Evolutionary conservation across 1,140 invertebrate genomes (phyloP), one percentile per base, ranked within the genome.

Genomic region (Tribolium castaneum): DNA sequence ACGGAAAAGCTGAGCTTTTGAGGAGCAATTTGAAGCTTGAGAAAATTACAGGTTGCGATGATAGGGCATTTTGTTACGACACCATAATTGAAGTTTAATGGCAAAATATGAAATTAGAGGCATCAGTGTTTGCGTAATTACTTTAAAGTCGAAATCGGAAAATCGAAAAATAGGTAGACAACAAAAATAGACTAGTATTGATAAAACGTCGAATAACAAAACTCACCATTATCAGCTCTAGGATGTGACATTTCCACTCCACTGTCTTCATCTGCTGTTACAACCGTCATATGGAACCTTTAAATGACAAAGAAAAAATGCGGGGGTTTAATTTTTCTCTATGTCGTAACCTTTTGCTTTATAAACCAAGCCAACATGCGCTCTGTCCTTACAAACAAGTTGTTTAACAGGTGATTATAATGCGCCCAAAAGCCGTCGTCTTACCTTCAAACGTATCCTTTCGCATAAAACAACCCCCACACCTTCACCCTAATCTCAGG

Each of bases 221-320:
- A 56, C 72, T 59, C 13, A 75, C 72, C 72, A 75, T 82, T 82
- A 62, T 83, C 82, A 39, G 80, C 72, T 70, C 80, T 54, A 50
- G 72, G 71, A 70, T 82, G 80, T 71, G 72, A 78, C 82, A 83
- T 83, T 62, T 82, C 82, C 73, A 82, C 81, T 50, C 82, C 80
- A 71, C 80, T 82, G 59, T 81, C 82, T 80, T 83, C 82, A 83
- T 83, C 81, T 80, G 77, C 54, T 34, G 75, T 79, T 81, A 82
- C 75, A 14, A 81, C 77, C 56, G 81, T 82, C 82, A 83, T 83
- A 72, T 49, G 59, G 72, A 54, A 75, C 16, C 72, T 52, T 73
- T 51, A 62, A 75, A 75, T 56, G 16, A 14, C n/a, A 56, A 75
- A 56, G 54, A 75, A 66, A 66, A 66, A 66, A 66, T 66, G 59